Evolutionary conservation across 2,113 vertebrate species (phyloP), one percentile per base, ranked within the genome.

Genomic region (Protomyctophum bolini): DNA sequence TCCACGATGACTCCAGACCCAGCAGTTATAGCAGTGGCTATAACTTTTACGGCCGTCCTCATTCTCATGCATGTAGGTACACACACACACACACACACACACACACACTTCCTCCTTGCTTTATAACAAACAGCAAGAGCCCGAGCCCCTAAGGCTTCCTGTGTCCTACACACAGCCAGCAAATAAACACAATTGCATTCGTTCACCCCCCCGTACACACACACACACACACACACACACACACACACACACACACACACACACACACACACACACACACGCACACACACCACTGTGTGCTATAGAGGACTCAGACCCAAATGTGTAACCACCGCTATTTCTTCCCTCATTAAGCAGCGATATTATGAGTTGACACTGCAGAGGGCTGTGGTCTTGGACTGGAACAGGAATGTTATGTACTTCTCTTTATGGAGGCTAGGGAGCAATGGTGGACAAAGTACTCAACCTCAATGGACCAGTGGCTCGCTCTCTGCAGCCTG

Each of bases 11-110:
- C 92, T 93, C 90, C 87, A 86, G 93, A 91, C 91, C 92, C 90
- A 91, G 91, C 92, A 92, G 91, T 92, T 90, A 92, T 77, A 91
- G 90, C 93, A 87, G 90, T 79, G 81, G 80, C 92, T 92, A 92
- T 86, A 82, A 86, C 83, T 83, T 78, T 65, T 70, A 78, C 70
- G 75, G 68, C 66, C 57, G n/a, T 5, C 52, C 33, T 41, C 33
- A 41, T 41, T 41, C 33, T 41, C 33, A 41, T 41, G 33, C 33
- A 41, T 6, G 46, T 56, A 62, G 63, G 52, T n/a, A 12, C 51
- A 12, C 52, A 12, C 10, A 12, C 52, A 12, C 52, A 54, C 52
- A 54, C 57, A 58, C 77, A 71, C 70, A 66, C 63, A 64, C 50
- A 66, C 67, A 65, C 68, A 10, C 73, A 51, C 89, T 93, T 93